These are phyloP conservation scores for Carcinoscorpius rotundicauda DNA, from an alignment of 1,140 invertebrate genomes.

Conservation along the genomic window DNA sequence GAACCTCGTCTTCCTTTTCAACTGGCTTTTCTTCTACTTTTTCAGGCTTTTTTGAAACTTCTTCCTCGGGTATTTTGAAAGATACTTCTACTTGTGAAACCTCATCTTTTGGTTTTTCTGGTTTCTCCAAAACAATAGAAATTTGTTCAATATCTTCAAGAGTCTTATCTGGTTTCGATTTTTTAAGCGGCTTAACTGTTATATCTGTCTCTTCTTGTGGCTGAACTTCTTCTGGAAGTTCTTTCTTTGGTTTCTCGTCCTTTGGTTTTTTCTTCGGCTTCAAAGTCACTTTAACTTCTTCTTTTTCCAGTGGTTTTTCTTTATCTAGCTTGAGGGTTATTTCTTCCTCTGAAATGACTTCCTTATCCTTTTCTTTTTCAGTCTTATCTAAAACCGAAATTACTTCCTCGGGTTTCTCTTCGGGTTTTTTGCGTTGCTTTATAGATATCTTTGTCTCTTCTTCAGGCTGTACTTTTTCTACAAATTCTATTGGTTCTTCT, in stretches of 20 bases:
- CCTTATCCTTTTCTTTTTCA: conserved; percentile 5
- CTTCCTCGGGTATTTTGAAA: not conserved
- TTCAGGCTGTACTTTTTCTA: not conserved
- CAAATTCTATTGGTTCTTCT: not conserved
- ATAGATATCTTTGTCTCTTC: not conserved
- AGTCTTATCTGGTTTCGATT: not conserved
- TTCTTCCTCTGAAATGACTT: conserved; percentile 8
- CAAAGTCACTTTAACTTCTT: conserved; percentile 10
- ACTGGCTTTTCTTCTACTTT: conserved; percentile 7
- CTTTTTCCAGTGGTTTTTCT: not conserved
- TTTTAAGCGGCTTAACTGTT: not conserved
- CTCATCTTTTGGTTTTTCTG: conserved; percentile 3
- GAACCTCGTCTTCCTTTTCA: conserved; percentile 9
- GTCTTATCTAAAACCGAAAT: not conserved
- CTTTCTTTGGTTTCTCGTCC: conserved; percentile 1
- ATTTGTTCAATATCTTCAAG: conserved; percentile 3
- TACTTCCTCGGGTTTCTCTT: conserved; percentile 9
- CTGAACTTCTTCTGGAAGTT: not conserved
- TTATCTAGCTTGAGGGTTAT: not conserved
- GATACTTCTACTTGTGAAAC: not conserved
- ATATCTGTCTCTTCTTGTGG: conserved; percentile 3
- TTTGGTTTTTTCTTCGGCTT: conserved; percentile 10
- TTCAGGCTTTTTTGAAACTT: conserved; percentile 1
- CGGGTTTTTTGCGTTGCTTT: not conserved
- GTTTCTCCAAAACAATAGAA: conserved; percentile 4